Evolutionary conservation across 2,113 vertebrate species (phyloP).

Genomic region (Raphicerus campestris): DNA sequence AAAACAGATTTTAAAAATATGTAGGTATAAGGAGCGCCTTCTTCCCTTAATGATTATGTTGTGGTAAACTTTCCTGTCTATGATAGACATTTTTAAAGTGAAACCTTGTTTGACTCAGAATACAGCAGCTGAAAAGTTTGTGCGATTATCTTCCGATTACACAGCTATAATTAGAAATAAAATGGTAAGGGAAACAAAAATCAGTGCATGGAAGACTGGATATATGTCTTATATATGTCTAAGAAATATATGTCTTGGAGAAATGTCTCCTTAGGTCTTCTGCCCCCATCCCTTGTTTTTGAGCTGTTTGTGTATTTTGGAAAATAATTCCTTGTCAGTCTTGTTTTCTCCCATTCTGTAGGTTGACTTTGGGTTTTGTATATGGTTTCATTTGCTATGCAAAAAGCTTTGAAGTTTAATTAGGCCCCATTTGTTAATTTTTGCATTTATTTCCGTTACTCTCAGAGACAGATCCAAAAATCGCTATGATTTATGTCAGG

Average conservation of each 20-base stretch:
- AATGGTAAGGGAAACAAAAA: not conserved
- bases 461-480: not conserved
- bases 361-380: not conserved
- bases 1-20: not conserved
- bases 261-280: not conserved
- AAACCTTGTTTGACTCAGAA: not conserved
- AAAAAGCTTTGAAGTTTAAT: not conserved
- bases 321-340: not conserved
- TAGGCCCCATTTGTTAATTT: not conserved
- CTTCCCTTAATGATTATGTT: not conserved
- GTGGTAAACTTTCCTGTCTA: not conserved
- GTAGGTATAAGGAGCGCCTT: not conserved
- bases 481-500: not conserved
- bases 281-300: not conserved
- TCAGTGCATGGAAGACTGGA: not conserved
- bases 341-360: not conserved
- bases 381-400: not conserved
- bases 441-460: not conserved
- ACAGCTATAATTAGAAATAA: not conserved
- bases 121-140: not conserved
- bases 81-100: not conserved
- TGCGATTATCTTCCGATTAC: conserved; percentile 1
- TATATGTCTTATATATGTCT: not conserved
- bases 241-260: not conserved
- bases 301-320: not conserved